Evolutionary conservation across 2,888 invertebrate genomes (phyloP), one percentile per base, ranked within the genome.

Genomic region (Archaeoteleia sp.): DNA sequence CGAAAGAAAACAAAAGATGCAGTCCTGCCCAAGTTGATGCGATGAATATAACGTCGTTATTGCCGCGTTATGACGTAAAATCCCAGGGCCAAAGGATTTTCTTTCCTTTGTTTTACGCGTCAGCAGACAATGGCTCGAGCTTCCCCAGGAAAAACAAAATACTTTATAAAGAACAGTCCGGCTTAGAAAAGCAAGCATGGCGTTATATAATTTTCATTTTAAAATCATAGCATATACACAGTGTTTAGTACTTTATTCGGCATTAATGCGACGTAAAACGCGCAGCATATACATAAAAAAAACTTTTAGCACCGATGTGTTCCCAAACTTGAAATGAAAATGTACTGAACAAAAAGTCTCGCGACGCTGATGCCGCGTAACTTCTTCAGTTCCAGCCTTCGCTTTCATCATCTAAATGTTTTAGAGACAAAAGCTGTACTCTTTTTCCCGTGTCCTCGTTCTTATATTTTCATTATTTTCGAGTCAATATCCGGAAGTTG

Each of bases 11-110:
- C 45, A 39, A 30, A 32, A 25, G 55, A 61, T 45, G 54, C 30
- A 35, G 17, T 37, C 17, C 32, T 29, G 42, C 15, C 12, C 43
- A 42, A 45, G 39, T 57, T 39, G 20, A 25, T 39, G 43, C 43
- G 40, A 67, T 39, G 37, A 58, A 48, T 58, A 51, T 68, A 68
- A 62, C 58, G 58, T 63, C 54, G 54, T 68, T 63, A 63, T 62
- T 60, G 40, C 46, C 48, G 43, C 40, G 48, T 29, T 48, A 37
- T 25, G 54, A 51, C 46, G 67, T 43, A 30, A 57, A 61, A 61
- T 51, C 35, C 55, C 34, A n/a, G 51, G 30, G 14, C 67, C 57
- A 57, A 57, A 67, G 67, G 67, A 62, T 57, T 61, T 60, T 46
- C 67, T 32, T 34, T 23, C 51, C 61, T 61, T 67, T 67, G 61